Evolutionary conservation across 1,140 invertebrate species (phyloP), one percentile per base, ranked within the genome.

Genomic region (Neodiprion lecontei): DNA sequence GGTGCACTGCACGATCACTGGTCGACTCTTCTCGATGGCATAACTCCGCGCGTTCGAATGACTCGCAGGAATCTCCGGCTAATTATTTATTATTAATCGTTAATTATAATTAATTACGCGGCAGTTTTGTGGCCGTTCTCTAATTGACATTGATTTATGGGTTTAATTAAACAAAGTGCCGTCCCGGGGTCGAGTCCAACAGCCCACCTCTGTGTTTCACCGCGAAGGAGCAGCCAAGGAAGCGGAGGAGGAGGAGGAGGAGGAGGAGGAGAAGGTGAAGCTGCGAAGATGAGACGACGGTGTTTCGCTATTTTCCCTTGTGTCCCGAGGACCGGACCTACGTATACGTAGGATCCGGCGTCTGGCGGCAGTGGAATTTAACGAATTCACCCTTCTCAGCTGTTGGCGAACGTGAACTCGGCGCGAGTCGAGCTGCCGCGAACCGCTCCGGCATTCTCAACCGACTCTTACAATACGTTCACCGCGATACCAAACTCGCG

Each of bases 71-170:
- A 65, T 79, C 28, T 12, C 67, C 50, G 74, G 70, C 76, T 84
- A 81, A 83, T 82, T 83, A 81, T 79, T 80, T 84, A 83, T 81
- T 83, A 84, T 84, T 84, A 84, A 84, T 84, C 82, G 80, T 85
- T 86, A 82, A 84, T 83, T 81, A 80, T 84, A 86, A 86, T 85
- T 85, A 84, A 84, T 86, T 79, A 79, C 75, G 70, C 49, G 73
- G 67, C 74, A 69, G 68, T 73, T 77, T 67, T 73, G 78, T 67
- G 78, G 75, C 74, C 76, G 70, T 73, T 69, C 81, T 87, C 81
- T 87, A 87, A 88, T 86, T 88, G 86, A 86, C 86, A 86, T 84
- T 88, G 87, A 88, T 87, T 87, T 84, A 87, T 87, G 84, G 79
- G 77, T 88, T 87, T 87, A 87, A 88, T 88, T 87, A 87, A 87